Base-by-base conservation (phyloP, 2,797 vertebrate species). In the Sebastes diaconus region DNA sequence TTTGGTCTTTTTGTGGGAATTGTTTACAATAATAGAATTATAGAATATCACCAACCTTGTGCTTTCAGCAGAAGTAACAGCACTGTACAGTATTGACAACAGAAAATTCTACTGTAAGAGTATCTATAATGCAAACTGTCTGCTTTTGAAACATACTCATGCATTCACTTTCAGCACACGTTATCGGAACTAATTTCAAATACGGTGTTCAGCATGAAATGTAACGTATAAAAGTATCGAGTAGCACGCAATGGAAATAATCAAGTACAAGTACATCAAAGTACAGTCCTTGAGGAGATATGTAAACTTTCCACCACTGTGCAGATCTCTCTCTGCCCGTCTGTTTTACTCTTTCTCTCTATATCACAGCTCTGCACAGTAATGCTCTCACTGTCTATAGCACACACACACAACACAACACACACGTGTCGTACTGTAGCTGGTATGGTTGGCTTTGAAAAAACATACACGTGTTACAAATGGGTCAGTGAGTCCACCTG, bases 401-500 rank as follows among this genome's bases (percentile, higher is more conserved):
- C 36, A 71, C n/a, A 77, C 64, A 68, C 50, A 32, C 20, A 73
- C 22, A 65, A 27, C 46, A 39, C 22, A 76, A 11, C 25, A 71
- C 29, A 30, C 25, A 36, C 3, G 0, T 42, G 24, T 32, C 14
- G 68, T 70, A 32, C 59, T 55, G 52, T 42, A 55, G 60, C 68
- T 73, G 79, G 67, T 83, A 75, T 75, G 66, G 68, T 74, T 46
- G 22, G 68, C 58, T 86, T 66, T 87, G 24, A 71, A 65, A 60
- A 77, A 71, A 42, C 39, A 57, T 34, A 71, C 59, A 76, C 71
- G 22, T 86, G 83, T n/a, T 63, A 77, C 24, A 85, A 80, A 88
- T 88, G 82, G 82, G 77, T 90, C 85, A 93, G 68, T 61, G 67
- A 80, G 30, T 89, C 75, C 80, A 92, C 87, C 87, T 84, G 77